phyloP scores from a whole-genome alignment of 2,888 invertebrate species.

The Rutpela maculata region DNA sequence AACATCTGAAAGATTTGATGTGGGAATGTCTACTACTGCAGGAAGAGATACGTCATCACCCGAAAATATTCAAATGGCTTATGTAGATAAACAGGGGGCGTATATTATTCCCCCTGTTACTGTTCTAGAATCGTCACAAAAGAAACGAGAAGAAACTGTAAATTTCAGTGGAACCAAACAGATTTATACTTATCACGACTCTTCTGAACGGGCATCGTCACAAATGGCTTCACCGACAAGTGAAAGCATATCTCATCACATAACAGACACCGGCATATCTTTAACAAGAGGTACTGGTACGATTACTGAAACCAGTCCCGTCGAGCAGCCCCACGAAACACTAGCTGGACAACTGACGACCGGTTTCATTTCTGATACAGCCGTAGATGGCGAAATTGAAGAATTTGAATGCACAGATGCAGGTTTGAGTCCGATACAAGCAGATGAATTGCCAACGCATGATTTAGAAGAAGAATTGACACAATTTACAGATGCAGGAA shows the following conservation, averaged over 20 bases:
- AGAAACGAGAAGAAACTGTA: constrained; percentile 75
- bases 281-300: constrained; percentile 75
- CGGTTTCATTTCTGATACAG: constrained; percentile 74
- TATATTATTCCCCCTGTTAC: constrained; percentile 71
- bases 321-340: constrained; percentile 69
- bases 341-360: constrained; percentile 71
- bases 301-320: constrained; percentile 70
- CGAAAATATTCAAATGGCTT: constrained; percentile 58
- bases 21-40: constrained; percentile 73
- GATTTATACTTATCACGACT: constrained; percentile 74
- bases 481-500: constrained; percentile 74
- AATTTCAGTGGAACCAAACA: constrained; percentile 75
- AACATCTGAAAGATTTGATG: constrained; percentile 74
- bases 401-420: constrained; percentile 77
- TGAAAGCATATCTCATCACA: constrained; percentile 75
- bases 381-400: constrained; percentile 70
- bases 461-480: constrained; percentile 70
- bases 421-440: constrained; percentile 77
- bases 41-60: constrained; percentile 68
- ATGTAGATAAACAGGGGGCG: constrained; percentile 64
- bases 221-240: constrained; percentile 72
- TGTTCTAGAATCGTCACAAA: constrained; percentile 64
- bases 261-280: constrained; percentile 77
- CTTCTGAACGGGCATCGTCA: constrained; percentile 51
- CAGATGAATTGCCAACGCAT: constrained; percentile 73